Evolutionary conservation across 2,113 vertebrate genomes (phyloP), one percentile per base, ranked within the genome.

Genomic region (Salvelinus namaycush): DNA sequence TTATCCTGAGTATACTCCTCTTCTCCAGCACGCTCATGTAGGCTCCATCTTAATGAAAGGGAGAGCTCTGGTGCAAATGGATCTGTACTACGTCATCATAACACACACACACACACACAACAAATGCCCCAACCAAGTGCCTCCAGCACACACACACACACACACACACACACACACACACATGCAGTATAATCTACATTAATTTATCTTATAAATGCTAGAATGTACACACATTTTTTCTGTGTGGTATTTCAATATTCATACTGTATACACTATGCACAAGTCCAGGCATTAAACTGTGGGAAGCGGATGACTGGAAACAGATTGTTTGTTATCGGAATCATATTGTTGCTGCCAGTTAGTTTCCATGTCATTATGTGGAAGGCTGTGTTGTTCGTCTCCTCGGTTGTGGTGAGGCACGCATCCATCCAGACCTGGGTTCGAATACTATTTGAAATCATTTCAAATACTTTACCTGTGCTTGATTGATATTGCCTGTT

Each of bases 1-100:
- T 93, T 92, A 91, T 86, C 82, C 81, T 60, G 71, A 91, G 90
- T 87, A 89, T 78, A 84, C 78, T 84, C 76, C 81, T 85, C 57
- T 72, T 74, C 76, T 83, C 54, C 71, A 74, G 76, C 83, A 69
- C 70, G 65, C 86, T 87, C 85, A 86, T 89, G 68, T 68, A 5
- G 54, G 79, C 85, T 77, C 80, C 75, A 84, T 79, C 81, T 80
- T 87, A 84, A 91, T 89, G 81, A 88, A 70, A 88, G 80, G 84
- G 84, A 81, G 67, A 73, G 78, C 6, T 48, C 73, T 26, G 34
- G 74, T 57, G 77, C 65, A 81, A 75, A 84, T 81, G 76, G 59
- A 75, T 80, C 51, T 73, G 49, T 3, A 34, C 31, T 72, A n/a
- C 13, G 18, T 70, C 64, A 74, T 31, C 16, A 68, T 5, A 62